Evolutionary conservation across 2,888 invertebrate genomes (phyloP), one percentile per base, ranked within the genome.

Genomic region (Margaritifera margaritifera): DNA sequence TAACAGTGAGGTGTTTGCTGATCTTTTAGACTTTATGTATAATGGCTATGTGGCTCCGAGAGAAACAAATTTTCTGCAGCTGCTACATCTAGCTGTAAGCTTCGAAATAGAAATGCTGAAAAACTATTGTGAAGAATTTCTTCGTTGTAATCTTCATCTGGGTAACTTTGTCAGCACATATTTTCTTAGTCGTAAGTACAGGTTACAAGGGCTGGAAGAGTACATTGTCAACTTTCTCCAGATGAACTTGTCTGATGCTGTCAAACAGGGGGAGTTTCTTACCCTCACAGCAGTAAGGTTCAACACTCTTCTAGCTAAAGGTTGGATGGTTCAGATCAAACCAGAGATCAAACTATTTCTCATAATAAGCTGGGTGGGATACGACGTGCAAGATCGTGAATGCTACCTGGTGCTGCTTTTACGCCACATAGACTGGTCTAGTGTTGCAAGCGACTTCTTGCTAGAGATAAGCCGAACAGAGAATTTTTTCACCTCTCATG

Each of bases 21-120:
- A 90, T 54, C 90, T 93, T 64, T 87, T 94, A 31, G 92, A 92
- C 84, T 94, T 93, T 84, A 92, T 93, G 91, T 94, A 93, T 86
- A 93, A 93, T 52, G 93, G 93, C 8, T 91, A 90, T 78, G 92
- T 92, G 11, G 91, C 91, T 18, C 92, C 93, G 66, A 92, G 92
- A 80, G 91, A 92, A 79, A 90, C 91, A 51, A 93, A 92, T 85
- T 93, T 93, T 51, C 91, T 92, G 65, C 93, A 93, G 87, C 86
- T 93, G 62, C 87, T 93, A 58, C 90, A 92, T 77, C 87, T 93
- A 66, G 92, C 93, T 20, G 93, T 93, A 87, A 92, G 92, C 85
- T 93, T 93, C 86, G 90, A 93, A 81, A 91, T 93, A 69, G 90
- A 90, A 52, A 84, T 87, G 50, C 87, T 94, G 76, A 92, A 93